phyloP scores from a whole-genome alignment of 2,888 invertebrate species.

The Stenchaetothrips biformis region DNA sequence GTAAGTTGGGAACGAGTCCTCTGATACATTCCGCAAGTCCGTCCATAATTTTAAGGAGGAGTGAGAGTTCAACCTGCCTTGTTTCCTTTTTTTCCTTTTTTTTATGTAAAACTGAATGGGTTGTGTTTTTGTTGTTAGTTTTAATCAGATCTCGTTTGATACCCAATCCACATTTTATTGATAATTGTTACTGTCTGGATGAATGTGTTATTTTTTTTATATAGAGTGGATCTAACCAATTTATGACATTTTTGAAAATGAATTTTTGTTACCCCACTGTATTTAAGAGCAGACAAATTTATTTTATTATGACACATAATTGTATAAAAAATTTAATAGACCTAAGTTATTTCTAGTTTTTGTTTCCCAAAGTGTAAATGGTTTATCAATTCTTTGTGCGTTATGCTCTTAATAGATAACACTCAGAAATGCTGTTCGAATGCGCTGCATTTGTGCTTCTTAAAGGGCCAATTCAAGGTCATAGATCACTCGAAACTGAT shows the following conservation, averaged over 20 bases:
- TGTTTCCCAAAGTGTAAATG: neutral
- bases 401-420: no score
- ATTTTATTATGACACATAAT: neutral
- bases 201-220: neutral
- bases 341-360: neutral
- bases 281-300: slow-evolving; percentile 5
- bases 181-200: neutral
- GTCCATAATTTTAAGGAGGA: neutral
- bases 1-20: neutral
- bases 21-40: slow-evolving; percentile 13
- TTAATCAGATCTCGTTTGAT: slow-evolving; percentile 25
- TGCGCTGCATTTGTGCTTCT: no score
- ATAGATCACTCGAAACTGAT: no score
- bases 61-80: neutral
- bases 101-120: neutral
- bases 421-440: no score
- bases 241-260: neutral
- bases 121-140: slow-evolving; percentile 19
- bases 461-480: no score
- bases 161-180: neutral
- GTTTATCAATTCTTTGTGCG: neutral
- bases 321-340: slow-evolving; percentile 7
- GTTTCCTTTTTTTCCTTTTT: neutral
- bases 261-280: slow-evolving; percentile 8
- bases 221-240: neutral